These are phyloP conservation scores for Merluccius polli DNA, from an alignment of 2,797 vertebrate genomes.

Conservation along the genomic window DNA sequence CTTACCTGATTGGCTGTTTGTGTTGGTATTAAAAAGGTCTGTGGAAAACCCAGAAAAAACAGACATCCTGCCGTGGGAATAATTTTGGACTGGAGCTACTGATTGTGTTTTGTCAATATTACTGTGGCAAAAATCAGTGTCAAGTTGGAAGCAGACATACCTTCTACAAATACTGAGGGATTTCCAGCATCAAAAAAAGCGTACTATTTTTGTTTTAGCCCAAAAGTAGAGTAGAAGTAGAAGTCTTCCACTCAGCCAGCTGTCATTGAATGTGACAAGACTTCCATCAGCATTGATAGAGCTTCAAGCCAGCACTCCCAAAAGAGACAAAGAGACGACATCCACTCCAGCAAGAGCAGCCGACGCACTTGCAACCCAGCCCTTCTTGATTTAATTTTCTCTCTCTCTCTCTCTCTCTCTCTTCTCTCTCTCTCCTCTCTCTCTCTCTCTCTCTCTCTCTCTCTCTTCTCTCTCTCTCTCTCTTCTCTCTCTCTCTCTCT, in stretches of 20 bases:
- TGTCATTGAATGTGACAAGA: constrained; percentile 2
- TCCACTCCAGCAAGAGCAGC: background rate
- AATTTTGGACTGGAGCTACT: background rate
- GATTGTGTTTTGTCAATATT: constrained; percentile 3
- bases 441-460: too few species aligned
- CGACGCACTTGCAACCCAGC: background rate
- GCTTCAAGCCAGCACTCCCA: background rate
- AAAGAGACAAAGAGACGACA: background rate
- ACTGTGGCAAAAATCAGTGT: constrained; percentile 1
- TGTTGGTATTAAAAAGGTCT: background rate
- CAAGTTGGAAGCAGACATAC: background rate
- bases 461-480: background rate
- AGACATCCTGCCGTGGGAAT: background rate
- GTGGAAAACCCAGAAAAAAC: background rate
- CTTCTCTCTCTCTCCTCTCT: background rate
- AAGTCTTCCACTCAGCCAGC: background rate
- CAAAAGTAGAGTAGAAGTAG: too few species aligned
- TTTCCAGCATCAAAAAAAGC: background rate
- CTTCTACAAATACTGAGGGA: constrained; percentile 2
- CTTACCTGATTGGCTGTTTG: background rate
- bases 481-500: too few species aligned
- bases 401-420: background rate
- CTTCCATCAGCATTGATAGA: background rate
- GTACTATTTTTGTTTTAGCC: constrained; percentile 2
- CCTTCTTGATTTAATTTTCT: background rate